Evolutionary conservation across 2,888 invertebrate species (phyloP).

Genomic region (Xestia ashworthii): DNA sequence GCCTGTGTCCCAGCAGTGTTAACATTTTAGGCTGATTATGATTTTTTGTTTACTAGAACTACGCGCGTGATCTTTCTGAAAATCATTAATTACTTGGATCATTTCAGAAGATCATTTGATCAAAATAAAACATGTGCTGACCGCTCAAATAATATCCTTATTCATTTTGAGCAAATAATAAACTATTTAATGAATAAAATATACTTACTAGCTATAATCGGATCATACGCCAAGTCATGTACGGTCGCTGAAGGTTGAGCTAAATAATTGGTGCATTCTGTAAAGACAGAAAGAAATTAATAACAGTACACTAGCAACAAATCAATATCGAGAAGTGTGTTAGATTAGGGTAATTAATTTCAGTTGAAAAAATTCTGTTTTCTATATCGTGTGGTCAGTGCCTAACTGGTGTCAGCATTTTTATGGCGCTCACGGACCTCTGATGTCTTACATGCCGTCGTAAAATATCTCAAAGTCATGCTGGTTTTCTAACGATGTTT

Average conservation of each 20-base stretch:
- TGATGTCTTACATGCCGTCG: no score
- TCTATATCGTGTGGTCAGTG: no score
- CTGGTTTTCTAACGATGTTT: no score
- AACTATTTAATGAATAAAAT: neutral
- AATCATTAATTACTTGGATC: no score
- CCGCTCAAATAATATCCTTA: no score
- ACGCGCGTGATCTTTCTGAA: neutral
- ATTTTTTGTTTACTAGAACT: neutral
- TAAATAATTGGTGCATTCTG: constrained; percentile 87
- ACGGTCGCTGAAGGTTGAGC: constrained; percentile 78
- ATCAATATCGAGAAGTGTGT: neutral
- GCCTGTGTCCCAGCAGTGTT: no score
- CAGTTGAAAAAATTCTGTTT: neutral
- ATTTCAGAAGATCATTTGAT: no score
- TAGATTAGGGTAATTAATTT: neutral
- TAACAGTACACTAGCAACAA: neutral
- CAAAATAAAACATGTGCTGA: no score
- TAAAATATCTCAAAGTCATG: no score
- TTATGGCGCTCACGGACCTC: no score
- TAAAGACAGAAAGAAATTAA: constrained; percentile 70
- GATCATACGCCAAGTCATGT: constrained; percentile 82
- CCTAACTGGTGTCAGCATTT: no score
- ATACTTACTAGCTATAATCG: constrained; percentile 86
- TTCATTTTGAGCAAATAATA: neutral
- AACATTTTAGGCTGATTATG: no score